Conservation (phyloP, 2,888 invertebrate genomes). For the Agapostemon virescens region DNA sequence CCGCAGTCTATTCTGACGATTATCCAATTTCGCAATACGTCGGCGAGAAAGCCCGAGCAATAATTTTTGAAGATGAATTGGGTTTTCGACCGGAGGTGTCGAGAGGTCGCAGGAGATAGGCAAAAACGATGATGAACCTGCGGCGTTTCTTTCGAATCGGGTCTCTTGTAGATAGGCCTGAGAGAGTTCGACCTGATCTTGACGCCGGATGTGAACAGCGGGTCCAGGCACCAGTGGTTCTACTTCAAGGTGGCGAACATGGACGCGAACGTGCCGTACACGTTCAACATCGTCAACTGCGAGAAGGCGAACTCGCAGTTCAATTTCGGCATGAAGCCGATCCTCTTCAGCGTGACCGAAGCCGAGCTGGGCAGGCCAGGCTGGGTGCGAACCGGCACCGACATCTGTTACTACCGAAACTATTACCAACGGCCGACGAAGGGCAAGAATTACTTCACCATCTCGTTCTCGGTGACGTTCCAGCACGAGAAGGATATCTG, state of each 20-base stretch:
- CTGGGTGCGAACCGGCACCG: constrained; percentile 88
- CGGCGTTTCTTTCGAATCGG: constrained; percentile 34
- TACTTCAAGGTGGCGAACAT: constrained; percentile 94
- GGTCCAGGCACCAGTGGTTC: constrained; percentile 92
- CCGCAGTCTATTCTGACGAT: too few relatives aligned
- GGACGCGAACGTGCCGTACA: constrained; percentile 86
- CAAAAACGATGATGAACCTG: neutral
- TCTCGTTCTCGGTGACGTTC: constrained; percentile 90
- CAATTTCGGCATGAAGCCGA: constrained; percentile 94
- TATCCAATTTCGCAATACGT: too few relatives aligned
- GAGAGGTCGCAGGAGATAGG: neutral
- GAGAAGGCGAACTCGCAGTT: constrained; percentile 93
- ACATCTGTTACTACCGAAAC: constrained; percentile 92
- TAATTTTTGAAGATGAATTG: neutral
- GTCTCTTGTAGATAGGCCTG: constrained; percentile 84
- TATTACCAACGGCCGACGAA: constrained; percentile 84
- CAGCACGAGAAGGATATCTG: constrained; percentile 89
- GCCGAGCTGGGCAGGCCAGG: constrained; percentile 83
- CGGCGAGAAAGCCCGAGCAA: too few relatives aligned
- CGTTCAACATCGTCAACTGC: constrained; percentile 93
- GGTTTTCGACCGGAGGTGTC: neutral
- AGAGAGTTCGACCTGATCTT: constrained; percentile 91
- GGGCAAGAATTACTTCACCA: constrained; percentile 86
- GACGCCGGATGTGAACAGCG: constrained; percentile 91
- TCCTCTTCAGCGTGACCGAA: constrained; percentile 91